A percentile compares a stretch with the other conserved stretches of the same genome.
These are phyloP conservation scores for Gibbula magus DNA, from an alignment of 2,888 invertebrate species.

Conservation along the genomic window DNA sequence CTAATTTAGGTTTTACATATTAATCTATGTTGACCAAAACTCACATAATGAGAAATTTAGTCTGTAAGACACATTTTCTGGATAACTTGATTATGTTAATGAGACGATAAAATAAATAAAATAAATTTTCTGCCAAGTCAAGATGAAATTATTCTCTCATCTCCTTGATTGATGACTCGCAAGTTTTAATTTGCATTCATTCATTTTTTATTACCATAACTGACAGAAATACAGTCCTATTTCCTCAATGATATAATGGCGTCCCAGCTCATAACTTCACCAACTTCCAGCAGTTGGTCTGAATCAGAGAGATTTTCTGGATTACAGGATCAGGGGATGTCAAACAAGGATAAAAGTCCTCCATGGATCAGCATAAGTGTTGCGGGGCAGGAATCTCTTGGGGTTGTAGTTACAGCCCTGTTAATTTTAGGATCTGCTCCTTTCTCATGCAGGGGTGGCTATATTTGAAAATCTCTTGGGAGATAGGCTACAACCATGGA, in stretches of 20 bases:
- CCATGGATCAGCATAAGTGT: not conserved
- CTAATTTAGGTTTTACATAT: too few species aligned
- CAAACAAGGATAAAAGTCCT: not conserved
- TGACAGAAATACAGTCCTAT: not conserved
- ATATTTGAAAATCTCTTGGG: too few species aligned
- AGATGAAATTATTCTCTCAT: not conserved
- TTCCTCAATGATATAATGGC: conserved; percentile 1
- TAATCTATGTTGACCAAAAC: too few species aligned
- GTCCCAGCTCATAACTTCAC: not conserved
- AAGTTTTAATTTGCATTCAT: not conserved
- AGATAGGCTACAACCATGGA: too few species aligned
- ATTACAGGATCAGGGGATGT: not conserved
- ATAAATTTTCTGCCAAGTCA: not conserved
- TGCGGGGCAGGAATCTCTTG: not conserved
- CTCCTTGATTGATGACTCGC: not conserved
- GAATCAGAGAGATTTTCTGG: not conserved
- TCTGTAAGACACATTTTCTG: too few species aligned
- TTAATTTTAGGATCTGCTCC: not conserved
- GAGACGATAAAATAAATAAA: not conserved
- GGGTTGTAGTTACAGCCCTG: not conserved
- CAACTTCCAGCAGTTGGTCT: not conserved
- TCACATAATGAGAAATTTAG: too few species aligned
- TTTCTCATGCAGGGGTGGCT: too few species aligned
- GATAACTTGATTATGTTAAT: not conserved
- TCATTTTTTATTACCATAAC: not conserved